Evolutionary conservation across 2,888 invertebrate species (phyloP), one percentile per base, ranked within the genome.

Genomic region (Drosophila histrio): DNA sequence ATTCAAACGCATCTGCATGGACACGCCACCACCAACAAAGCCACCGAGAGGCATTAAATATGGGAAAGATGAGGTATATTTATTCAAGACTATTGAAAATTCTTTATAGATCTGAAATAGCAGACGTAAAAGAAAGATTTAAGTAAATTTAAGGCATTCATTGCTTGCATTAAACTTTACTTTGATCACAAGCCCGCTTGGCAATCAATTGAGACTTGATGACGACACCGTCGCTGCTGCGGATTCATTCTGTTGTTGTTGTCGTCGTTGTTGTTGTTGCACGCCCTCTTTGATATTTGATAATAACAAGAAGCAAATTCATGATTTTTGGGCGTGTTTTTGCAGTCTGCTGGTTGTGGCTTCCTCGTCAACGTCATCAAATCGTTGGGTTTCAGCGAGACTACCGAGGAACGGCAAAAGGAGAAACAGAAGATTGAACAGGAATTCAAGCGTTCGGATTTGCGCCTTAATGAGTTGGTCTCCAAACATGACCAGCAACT

Each of bases 291-390:
- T 74, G 15, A 72, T 53, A 22, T 58, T 66, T 75, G 62, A 67
- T 47, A 60, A 54, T 61, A 58, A 46, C 11, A 69, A 62, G 9
- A 36, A 38, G 28, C 2, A 9, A 34, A 39, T 15, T 36, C 13
- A 38, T 21, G 2, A 15, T 32, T n/a, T 28, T 26, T 60, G 30
- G 34, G 44, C 32, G 39, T 65, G 38, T 54, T 46, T 26, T 57
- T 49, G 19, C 91, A 96, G 96, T 96, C 96, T 91, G 96, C 96
- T 91, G 96, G 92, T 26, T 92, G 92, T 67, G 92, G 97, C 59
- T 93, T 97, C 60, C 93, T 99, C 79, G 98, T 99, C 95, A 97
- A 97, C 61, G 98, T 99, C 44, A 98, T 99, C 77, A 95, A 98
- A 75, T 97, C 98, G 0, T 92, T 99, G 63, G 98, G 98, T 22